Evolutionary conservation across 1,140 invertebrate genomes (phyloP).

Genomic region (Drosophila guanche): DNA sequence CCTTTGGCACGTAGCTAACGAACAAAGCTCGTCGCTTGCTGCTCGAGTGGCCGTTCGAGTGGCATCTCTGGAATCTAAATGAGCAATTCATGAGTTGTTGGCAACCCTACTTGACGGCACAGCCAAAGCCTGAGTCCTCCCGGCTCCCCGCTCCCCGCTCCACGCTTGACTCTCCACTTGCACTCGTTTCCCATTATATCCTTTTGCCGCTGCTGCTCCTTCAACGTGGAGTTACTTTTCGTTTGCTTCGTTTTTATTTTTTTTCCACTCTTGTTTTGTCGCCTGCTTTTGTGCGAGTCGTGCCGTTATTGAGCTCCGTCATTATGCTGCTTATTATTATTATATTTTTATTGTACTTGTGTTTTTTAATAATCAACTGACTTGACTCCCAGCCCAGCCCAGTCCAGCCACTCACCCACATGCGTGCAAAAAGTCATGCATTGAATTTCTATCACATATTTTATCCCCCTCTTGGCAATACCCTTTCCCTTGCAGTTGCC

Average conservation of each 20-base stretch:
- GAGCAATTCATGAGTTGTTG: slow-evolving; percentile 80
- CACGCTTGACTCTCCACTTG: slow-evolving; percentile 23
- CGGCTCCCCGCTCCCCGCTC: not conserved
- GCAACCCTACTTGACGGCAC: slow-evolving; percentile 68
- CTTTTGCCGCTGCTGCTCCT: slow-evolving; percentile 23
- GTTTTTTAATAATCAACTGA: slow-evolving; percentile 74
- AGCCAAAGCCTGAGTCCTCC: slow-evolving; percentile 1
- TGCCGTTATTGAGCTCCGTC: slow-evolving; percentile 44
- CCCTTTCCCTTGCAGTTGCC: not conserved
- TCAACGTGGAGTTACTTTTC: slow-evolving; percentile 8
- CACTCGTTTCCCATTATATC: slow-evolving; percentile 38
- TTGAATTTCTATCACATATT: slow-evolving; percentile 51
- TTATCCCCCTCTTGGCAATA: not conserved
- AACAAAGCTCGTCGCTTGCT: slow-evolving; percentile 42
- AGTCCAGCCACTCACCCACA: slow-evolving; percentile 48
- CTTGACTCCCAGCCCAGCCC: slow-evolving; percentile 48
- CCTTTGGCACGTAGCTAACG: slow-evolving; percentile 6
- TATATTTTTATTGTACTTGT: slow-evolving; percentile 74
- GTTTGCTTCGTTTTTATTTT: not conserved
- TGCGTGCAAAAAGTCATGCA: slow-evolving; percentile 66
- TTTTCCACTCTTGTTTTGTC: slow-evolving; percentile 18
- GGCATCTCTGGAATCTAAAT: slow-evolving; percentile 72
- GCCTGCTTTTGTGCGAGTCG: slow-evolving; percentile 49
- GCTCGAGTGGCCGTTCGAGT: slow-evolving; percentile 68
- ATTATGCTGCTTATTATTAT: slow-evolving; percentile 65